These are phyloP conservation scores for Aurelia sp. DNA, from an alignment of 30 jellyfish, hydroid and myxozoan species.

Conservation along the genomic window DNA sequence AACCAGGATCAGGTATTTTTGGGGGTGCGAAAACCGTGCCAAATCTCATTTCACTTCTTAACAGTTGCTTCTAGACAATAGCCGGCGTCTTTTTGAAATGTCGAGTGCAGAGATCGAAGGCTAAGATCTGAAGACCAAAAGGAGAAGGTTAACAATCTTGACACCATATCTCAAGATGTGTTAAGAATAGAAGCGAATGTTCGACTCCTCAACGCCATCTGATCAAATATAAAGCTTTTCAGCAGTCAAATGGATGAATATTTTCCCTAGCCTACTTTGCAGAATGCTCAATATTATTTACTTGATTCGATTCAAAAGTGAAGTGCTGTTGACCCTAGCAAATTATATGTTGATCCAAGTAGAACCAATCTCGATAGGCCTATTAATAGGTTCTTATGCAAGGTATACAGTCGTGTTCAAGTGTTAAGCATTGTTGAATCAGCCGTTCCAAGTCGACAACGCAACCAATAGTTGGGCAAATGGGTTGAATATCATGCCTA, in stretches of 20 bases:
- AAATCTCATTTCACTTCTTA: no score
- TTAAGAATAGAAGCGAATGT: constrained; percentile 12
- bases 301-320: constrained; percentile 4
- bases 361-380: constrained; percentile 39
- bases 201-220: constrained; percentile 43
- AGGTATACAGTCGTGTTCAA: constrained; percentile 13
- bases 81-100: no score
- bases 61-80: no score
- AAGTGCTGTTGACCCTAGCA: constrained; percentile 46
- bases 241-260: constrained; percentile 4
- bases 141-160: no score
- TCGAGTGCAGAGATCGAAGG: no score
- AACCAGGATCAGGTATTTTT: no score
- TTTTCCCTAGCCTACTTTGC: constrained; percentile 12
- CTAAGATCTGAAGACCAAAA: no score
- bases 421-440: neutral
- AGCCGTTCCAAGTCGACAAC: neutral
- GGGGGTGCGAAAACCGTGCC: no score
- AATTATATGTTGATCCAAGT: constrained; percentile 44
- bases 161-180: no score
- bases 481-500: no score
- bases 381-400: constrained; percentile 42
- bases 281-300: constrained; percentile 11
- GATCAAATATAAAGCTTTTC: constrained; percentile 28
- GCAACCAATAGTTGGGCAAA: no score